phyloP scores from a whole-genome alignment of 2,797 vertebrate genomes.

The Orientallactaga sibirica region DNA sequence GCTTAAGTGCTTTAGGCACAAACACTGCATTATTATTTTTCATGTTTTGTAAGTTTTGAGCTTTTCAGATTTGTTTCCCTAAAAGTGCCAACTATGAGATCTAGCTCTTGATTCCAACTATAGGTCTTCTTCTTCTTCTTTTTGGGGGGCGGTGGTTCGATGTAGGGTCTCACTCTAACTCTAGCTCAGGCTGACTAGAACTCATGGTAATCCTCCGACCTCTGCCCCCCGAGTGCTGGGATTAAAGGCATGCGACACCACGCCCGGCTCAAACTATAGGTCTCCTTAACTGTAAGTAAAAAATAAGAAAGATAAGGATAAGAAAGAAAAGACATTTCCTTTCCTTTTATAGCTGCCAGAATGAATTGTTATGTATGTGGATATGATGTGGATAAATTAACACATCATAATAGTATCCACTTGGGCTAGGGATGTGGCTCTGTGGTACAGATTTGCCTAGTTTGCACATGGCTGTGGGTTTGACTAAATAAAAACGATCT shows the following conservation, averaged over 20 bases:
- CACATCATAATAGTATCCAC: neutral
- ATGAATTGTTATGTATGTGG: neutral
- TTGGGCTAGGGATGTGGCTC: neutral
- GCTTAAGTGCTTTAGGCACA: neutral
- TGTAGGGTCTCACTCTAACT: too few species aligned
- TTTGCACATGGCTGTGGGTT: neutral
- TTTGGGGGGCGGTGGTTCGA: too few species aligned
- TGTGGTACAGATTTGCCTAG: neutral
- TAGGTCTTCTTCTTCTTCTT: too few species aligned
- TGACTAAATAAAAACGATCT: neutral
- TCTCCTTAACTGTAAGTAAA: neutral
- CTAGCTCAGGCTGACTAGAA: too few species aligned
- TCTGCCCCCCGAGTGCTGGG: too few species aligned
- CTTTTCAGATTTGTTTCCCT: constrained; percentile 12
- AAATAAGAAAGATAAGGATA: neutral
- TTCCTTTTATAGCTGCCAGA: neutral
- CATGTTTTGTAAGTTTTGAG: neutral
- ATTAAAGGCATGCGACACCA: too few species aligned
- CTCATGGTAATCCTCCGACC: too few species aligned
- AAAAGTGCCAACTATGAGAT: constrained; percentile 3
- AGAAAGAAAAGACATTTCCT: neutral
- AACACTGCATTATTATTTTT: neutral
- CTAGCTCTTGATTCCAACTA: constrained; percentile 16
- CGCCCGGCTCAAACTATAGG: neutral
- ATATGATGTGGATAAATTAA: neutral